These are phyloP conservation scores for Drosophila mayaguana DNA, from an alignment of 2,888 invertebrate genomes.

Conservation along the genomic window DNA sequence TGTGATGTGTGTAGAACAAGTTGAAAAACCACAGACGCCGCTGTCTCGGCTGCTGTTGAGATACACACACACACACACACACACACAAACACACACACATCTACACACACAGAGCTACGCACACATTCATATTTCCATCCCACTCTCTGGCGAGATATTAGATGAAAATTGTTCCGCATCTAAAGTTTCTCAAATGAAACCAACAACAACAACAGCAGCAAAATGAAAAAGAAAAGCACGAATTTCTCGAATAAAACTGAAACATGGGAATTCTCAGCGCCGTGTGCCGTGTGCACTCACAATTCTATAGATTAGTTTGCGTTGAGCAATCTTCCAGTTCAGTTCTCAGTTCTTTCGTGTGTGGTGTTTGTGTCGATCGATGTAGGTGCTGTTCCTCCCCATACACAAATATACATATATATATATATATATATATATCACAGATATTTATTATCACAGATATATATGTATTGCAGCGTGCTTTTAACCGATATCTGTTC, in stretches of 20 bases:
- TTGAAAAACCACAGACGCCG: slow-evolving; percentile 63
- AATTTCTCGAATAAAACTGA: slow-evolving; percentile 20
- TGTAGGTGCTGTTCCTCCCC: slow-evolving; percentile 64
- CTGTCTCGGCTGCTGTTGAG: slow-evolving; percentile 38
- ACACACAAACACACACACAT: slow-evolving; percentile 29
- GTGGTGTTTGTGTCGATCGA: slow-evolving; percentile 67
- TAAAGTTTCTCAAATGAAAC: slow-evolving; percentile 75
- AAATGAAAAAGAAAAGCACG: slow-evolving; percentile 11
- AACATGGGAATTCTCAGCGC: slow-evolving; percentile 48
- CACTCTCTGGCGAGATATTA: slow-evolving; percentile 75
- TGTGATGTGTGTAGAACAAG: slow-evolving; percentile 37
- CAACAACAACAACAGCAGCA: slow-evolving; percentile 12
- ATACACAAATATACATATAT: slow-evolving; percentile 2
- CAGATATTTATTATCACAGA: slow-evolving; percentile 2
- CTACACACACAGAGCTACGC: slow-evolving; percentile 11
- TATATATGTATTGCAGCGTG: slow-evolving; percentile 14
- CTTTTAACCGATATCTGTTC: slow-evolving; percentile 63
- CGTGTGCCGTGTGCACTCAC: slow-evolving; percentile 79
- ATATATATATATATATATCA: not conserved
- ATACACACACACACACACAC: slow-evolving; percentile 13
- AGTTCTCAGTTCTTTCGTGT: slow-evolving; percentile 73
- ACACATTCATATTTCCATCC: slow-evolving; percentile 74
- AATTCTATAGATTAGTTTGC: slow-evolving; percentile 81
- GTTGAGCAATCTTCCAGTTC: slow-evolving; percentile 82
- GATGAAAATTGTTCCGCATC: slow-evolving; percentile 70